These are phyloP conservation scores for Tychaedon coryphoeus DNA, from an alignment of 2,113 vertebrate species.

Conservation along the genomic window DNA sequence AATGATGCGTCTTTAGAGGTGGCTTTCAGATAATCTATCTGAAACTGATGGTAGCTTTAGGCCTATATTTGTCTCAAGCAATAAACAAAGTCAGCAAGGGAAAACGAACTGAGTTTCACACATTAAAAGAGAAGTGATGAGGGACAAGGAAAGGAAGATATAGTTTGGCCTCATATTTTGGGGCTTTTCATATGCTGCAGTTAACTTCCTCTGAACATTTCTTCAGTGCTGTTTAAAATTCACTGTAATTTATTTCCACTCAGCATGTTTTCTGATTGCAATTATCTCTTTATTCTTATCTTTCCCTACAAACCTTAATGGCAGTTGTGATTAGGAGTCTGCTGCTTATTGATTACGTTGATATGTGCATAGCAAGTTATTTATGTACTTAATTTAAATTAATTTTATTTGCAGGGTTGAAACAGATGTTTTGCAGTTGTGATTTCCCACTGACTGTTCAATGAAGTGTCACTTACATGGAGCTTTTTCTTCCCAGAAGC, in stretches of 20 bases:
- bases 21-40: background rate
- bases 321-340: conserved; percentile 7
- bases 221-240: background rate
- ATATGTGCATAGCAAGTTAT: conserved; percentile 7
- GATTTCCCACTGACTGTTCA: background rate
- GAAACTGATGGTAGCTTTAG: background rate
- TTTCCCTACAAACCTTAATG: background rate
- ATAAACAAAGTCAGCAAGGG: background rate
- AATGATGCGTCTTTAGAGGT: background rate
- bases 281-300: conserved; percentile 43
- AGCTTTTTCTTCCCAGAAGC: background rate
- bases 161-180: background rate
- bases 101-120: background rate
- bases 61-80: background rate
- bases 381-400: conserved; percentile 37
- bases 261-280: conserved; percentile 34
- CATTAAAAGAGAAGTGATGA: background rate
- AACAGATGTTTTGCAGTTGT: conserved; percentile 9
- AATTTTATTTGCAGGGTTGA: conserved; percentile 18
- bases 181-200: background rate
- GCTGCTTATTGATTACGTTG: conserved; percentile 17
- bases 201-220: background rate
- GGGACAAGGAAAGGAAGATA: background rate
- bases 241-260: conserved; percentile 10
- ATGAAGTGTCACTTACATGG: background rate